Conservation (phyloP, 2,113 vertebrate genomes). For the Nyctereutes procyonoides region DNA sequence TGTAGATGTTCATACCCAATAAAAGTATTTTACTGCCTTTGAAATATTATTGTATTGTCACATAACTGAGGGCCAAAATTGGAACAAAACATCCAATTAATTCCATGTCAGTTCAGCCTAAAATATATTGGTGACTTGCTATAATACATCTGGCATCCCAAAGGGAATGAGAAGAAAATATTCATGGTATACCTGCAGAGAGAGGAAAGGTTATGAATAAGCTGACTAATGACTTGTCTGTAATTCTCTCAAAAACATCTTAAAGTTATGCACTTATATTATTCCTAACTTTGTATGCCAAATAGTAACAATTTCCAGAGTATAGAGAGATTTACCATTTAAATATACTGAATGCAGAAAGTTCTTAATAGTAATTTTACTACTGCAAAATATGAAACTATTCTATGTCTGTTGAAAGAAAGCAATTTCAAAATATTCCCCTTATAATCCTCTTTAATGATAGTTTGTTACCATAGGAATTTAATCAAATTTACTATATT, state of each 20-base stretch:
- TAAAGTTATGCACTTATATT: neutral
- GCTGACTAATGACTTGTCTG: neutral
- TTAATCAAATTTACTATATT: neutral
- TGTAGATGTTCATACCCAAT: neutral
- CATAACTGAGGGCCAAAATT: neutral
- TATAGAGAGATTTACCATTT: neutral
- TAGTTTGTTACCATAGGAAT: neutral
- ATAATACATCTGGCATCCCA: neutral
- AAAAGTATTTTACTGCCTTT: neutral
- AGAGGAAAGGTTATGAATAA: neutral
- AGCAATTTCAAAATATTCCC: neutral
- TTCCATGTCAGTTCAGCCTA: neutral
- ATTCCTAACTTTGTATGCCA: neutral
- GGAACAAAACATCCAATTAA: neutral
- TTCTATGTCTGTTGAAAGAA: neutral
- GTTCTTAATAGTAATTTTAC: neutral
- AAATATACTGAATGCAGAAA: neutral
- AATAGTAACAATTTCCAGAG: slow-evolving; percentile 13
- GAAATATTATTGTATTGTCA: neutral
- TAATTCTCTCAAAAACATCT: neutral
- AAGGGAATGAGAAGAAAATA: neutral
- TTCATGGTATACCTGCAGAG: neutral
- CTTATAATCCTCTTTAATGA: neutral
- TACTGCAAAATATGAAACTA: neutral
- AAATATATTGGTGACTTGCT: slow-evolving; percentile 1